Base-by-base conservation (phyloP, 2,113 vertebrate species). In the Forbesichthys papilliferus region DNA sequence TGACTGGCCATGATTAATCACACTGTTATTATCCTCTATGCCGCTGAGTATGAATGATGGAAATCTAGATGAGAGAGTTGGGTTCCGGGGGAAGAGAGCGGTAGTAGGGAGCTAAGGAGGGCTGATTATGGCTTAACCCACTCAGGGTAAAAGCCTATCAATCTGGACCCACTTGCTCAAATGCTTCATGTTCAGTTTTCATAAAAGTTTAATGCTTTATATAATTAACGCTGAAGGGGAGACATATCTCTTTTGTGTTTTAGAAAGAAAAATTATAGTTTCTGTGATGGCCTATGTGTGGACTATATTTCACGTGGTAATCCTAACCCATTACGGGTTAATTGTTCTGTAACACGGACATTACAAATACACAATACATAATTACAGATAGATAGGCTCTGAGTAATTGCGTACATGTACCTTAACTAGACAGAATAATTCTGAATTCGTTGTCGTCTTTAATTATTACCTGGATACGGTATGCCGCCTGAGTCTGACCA, bases 91-190 rank as follows among this genome's bases (percentile, higher is more conserved):
- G 62, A 51, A 52, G 62, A 63, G 55, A 46, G 68, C 63, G 33
- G 64, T 59, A 74, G 73, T 59, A 74, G 73, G 62, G 70, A 54
- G 49, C 48, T 12, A 52, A 14, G 49, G 11, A 33, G 27, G 56
- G 56, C 46, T 48, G 63, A 61, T 48, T 74, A 81, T 85, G 88
- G 82, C 85, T 88, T 85, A 87, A 88, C 78, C 79, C 83, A 72
- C 83, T 87, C 75, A 87, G 69, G 78, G 64, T 86, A 70, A 82
- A 82, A 78, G 75, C 61, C 83, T 88, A 91, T 90, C 84, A 86
- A 90, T 90, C 87, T 86, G 86, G 79, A 87, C 85, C 66, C 77
- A 81, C 83, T 87, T 87, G 74, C 69, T 77, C 71, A 79, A 86
- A 85, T 84, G 82, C 83, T 69, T 90, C 78, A 73, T 83, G 80